A percentile compares a stretch with the other conserved stretches of the same genome.
phyloP scores from a whole-genome alignment of 2,888 invertebrate species.

The Polydesmus complanatus region DNA sequence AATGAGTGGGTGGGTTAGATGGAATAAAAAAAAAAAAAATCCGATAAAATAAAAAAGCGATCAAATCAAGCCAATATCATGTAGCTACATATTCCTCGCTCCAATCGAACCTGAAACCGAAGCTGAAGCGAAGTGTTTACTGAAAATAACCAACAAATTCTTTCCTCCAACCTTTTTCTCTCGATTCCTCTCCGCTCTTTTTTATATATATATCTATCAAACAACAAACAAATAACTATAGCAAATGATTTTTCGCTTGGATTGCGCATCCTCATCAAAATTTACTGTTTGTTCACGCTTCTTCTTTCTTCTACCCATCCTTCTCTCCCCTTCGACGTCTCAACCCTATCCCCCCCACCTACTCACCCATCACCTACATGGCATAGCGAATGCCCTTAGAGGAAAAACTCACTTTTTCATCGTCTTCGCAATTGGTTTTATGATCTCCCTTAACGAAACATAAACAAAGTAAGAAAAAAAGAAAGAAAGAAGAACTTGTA shows the following conservation, averaged over 20 bases:
- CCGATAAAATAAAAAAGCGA: too few species aligned
- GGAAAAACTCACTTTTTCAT: neutral
- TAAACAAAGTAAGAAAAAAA: too few species aligned
- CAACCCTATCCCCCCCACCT: neutral
- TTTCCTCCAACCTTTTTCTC: neutral
- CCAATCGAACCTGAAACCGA: too few species aligned
- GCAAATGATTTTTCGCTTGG: neutral
- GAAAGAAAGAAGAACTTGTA: too few species aligned
- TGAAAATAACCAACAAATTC: neutral
- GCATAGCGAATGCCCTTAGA: neutral
- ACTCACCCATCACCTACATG: neutral
- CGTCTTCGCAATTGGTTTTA: neutral
- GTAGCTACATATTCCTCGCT: too few species aligned
- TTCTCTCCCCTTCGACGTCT: neutral
- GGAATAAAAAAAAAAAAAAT: too few species aligned
- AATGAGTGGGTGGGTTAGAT: too few species aligned
- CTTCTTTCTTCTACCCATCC: neutral
- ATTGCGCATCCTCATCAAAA: neutral
- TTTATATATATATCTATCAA: too few species aligned
- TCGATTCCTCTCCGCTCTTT: too few species aligned
- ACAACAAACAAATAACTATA: neutral
- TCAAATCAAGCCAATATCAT: neutral
- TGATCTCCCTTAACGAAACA: neutral
- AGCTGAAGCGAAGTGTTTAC: neutral
- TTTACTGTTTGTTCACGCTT: neutral